phyloP scores from a whole-genome alignment of 2,888 invertebrate genomes.

The Odontocolon sp. region DNA sequence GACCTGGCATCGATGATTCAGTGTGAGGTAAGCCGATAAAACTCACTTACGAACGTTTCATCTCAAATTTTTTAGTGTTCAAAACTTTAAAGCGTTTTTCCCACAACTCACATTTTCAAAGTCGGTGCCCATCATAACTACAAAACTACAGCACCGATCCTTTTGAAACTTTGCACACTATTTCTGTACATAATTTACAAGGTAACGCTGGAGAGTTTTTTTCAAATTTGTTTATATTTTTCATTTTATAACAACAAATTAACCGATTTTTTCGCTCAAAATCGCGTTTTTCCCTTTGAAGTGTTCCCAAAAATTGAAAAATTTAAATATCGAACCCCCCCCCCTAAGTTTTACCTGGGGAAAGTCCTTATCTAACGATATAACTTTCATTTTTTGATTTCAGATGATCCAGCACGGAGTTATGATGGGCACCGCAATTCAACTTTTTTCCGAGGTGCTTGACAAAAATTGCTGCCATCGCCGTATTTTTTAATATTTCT shows the following conservation, averaged over 20 bases:
- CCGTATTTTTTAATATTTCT: conserved; percentile 55
- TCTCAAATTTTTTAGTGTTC: conserved; percentile 27
- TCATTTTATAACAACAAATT: conserved; percentile 53
- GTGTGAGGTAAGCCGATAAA: too few relatives aligned
- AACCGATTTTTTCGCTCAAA: conserved; percentile 54
- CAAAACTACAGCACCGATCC: conserved; percentile 14
- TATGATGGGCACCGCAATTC: conserved; percentile 60
- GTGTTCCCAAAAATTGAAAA: conserved; percentile 53
- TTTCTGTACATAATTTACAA: conserved; percentile 51
- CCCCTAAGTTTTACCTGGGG: conserved; percentile 48
- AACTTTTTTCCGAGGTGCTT: conserved; percentile 57
- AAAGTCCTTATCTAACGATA: too few relatives aligned
- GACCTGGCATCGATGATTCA: too few relatives aligned
- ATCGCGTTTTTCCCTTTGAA: conserved; percentile 56
- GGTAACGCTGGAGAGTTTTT: conserved; percentile 53
- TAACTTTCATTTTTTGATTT: too few relatives aligned
- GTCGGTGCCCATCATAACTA: conserved; percentile 7
- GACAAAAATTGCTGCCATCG: too few relatives aligned
- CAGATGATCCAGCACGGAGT: conserved; percentile 60
- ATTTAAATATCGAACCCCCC: conserved; percentile 49
- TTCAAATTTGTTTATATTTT: conserved; percentile 55
- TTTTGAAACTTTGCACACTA: neutral
- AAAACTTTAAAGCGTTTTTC: conserved; percentile 7
- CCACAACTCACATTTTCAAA: conserved; percentile 29
- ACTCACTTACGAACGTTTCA: neutral